Conservation (phyloP, 2,888 invertebrate genomes). For the Trichogramma evanescens region DNA sequence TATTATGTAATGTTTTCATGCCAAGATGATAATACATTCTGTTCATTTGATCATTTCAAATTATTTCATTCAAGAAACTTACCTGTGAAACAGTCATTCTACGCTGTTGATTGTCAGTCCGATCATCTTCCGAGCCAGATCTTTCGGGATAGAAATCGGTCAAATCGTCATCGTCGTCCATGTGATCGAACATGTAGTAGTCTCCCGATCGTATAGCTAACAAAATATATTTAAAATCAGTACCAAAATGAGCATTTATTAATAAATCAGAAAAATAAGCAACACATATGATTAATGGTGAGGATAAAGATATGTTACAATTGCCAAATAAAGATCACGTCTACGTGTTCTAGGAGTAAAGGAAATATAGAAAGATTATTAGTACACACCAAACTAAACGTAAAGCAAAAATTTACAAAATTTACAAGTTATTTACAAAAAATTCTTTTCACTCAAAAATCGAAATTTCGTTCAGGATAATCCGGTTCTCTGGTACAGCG, state of each 20-base stretch:
- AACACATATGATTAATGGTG: neutral
- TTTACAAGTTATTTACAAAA: constrained; percentile 19
- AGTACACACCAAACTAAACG: too few relatives aligned
- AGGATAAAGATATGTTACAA: neutral
- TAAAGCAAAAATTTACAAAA: neutral
- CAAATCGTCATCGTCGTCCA: constrained; percentile 68
- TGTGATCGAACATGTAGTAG: constrained; percentile 98
- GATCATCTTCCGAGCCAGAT: constrained; percentile 54
- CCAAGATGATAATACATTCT: neutral
- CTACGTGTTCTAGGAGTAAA: too few relatives aligned
- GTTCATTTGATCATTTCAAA: neutral
- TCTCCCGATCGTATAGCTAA: constrained; percentile 95
- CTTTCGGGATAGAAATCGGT: constrained; percentile 57
- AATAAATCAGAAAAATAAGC: neutral
- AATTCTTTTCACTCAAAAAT: too few relatives aligned
- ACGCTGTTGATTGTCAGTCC: constrained; percentile 36
- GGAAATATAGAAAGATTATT: too few relatives aligned
- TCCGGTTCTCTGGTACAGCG: neutral
- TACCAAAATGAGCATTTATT: neutral
- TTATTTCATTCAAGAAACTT: constrained; percentile 1
- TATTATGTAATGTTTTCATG: constrained; percentile 9
- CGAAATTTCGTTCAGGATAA: too few relatives aligned
- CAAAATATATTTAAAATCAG: neutral
- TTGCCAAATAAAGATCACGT: too few relatives aligned
- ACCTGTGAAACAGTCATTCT: constrained; percentile 49